Evolutionary conservation across 1,140 invertebrate genomes (phyloP).

Genomic region (Ridgeia piscesae): DNA sequence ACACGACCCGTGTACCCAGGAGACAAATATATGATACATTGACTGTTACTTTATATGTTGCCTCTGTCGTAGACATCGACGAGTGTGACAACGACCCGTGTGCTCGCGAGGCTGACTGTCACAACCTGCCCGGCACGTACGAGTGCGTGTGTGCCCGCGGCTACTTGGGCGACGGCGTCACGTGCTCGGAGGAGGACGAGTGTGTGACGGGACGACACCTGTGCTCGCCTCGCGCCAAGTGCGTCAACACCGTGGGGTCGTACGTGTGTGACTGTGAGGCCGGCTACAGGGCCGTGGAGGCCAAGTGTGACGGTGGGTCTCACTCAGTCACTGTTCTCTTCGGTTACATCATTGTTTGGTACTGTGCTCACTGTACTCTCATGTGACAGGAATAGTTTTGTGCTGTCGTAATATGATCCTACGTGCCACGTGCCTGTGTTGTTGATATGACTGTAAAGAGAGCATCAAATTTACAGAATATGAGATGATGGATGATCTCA

Average conservation of each 20-base stretch:
- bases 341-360: no score
- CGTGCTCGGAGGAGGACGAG: constrained; percentile 77
- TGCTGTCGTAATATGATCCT: no score
- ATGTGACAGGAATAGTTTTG: no score
- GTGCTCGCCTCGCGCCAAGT: constrained; percentile 56
- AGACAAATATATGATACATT: no score
- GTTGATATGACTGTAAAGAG: no score
- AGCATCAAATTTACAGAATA: no score
- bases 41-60: no score
- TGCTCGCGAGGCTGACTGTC: constrained; percentile 11
- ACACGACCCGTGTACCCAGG: constrained; percentile 8
- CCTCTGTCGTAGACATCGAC: constrained; percentile 72
- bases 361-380: no score
- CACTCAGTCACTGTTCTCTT: no score
- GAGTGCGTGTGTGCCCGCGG: constrained; percentile 21
- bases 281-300: constrained; percentile 11
- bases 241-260: constrained; percentile 10
- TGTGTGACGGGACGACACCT: constrained; percentile 58
- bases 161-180: constrained; percentile 20
- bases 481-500: background rate
- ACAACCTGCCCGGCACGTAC: constrained; percentile 14
- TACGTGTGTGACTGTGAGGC: background rate
- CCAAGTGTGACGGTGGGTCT: background rate
- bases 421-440: no score
- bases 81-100: constrained; percentile 67